Conservation (phyloP, 64 coral and sea anemone genomes). For the Montipora sp. region DNA sequence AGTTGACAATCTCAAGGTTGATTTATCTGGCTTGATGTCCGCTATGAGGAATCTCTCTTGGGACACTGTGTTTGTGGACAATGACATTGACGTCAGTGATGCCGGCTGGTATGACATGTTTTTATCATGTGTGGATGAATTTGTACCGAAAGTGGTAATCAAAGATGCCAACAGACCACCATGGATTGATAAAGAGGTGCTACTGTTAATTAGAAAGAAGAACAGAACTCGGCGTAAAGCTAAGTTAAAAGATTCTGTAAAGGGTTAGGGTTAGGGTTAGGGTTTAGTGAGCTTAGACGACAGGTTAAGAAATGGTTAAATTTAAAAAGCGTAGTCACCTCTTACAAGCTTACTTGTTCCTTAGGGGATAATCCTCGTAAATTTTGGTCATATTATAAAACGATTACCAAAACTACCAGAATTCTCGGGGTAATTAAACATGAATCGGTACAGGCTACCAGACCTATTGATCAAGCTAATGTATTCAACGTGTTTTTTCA, state of each 20-base stretch:
- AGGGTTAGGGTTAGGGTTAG: too few relatives aligned
- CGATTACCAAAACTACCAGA: neutral
- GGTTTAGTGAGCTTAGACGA: too few relatives aligned
- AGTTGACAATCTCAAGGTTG: conserved; percentile 14
- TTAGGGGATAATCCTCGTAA: neutral
- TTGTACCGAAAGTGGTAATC: conserved; percentile 49
- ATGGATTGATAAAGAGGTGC: conserved; percentile 49
- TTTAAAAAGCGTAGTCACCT: too few relatives aligned
- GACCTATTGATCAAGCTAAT: too few relatives aligned
- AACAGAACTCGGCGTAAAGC: neutral
- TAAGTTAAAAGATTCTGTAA: too few relatives aligned
- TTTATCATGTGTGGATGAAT: conserved; percentile 54
- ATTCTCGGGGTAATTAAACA: too few relatives aligned
- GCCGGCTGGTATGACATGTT: conserved; percentile 50
- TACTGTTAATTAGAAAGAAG: conserved; percentile 54
- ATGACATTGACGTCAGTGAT: conserved; percentile 17
- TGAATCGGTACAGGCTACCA: too few relatives aligned
- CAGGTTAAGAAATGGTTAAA: too few relatives aligned
- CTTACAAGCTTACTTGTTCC: too few relatives aligned
- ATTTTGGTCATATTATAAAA: neutral
- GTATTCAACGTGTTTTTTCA: too few relatives aligned
- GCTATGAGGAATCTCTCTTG: conserved; percentile 31
- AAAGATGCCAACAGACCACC: conserved; percentile 57
- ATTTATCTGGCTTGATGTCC: conserved; percentile 32
- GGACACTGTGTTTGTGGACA: conserved; percentile 42